A percentile compares a stretch with the other conserved stretches of the same genome.
These are phyloP conservation scores for Diadumene lineata DNA, from an alignment of 92 coral and sea anemone genomes.

Conservation along the genomic window DNA sequence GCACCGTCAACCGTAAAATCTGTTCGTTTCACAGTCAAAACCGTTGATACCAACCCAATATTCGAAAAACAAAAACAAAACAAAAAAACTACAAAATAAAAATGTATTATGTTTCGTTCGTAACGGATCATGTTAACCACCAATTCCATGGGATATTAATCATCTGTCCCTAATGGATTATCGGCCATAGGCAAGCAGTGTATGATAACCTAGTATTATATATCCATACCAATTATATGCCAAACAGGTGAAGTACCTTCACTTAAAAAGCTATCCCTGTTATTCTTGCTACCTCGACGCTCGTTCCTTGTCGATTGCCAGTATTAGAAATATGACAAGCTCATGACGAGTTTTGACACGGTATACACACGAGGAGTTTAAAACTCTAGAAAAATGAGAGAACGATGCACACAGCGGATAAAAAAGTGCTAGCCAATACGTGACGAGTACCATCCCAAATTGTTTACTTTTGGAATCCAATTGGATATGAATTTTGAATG, in stretches of 20 bases:
- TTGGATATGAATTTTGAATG: slow-evolving; percentile 18
- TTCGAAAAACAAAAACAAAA: not conserved
- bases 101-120: not conserved
- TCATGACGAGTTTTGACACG: not conserved
- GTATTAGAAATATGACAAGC: not conserved
- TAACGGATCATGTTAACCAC: not conserved
- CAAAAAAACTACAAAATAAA: not conserved
- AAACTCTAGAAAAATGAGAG: not conserved
- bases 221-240: not conserved
- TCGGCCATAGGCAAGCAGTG: not conserved
- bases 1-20: not conserved
- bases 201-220: not conserved
- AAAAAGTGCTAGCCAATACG: not conserved
- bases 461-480: slow-evolving; percentile 11
- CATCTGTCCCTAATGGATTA: not conserved
- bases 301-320: not conserved
- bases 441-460: slow-evolving; percentile 5
- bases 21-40: not conserved
- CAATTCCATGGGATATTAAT: not conserved
- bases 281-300: not conserved
- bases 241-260: not conserved
- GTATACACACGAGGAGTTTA: slow-evolving; percentile 6
- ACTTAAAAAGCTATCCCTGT: no score
- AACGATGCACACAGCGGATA: slow-evolving; percentile 3
- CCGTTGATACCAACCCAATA: not conserved